A percentile compares a stretch with the other conserved stretches of the same genome.
phyloP scores from a whole-genome alignment of 2,888 invertebrate species.

The Ornithoptera alexandrae region DNA sequence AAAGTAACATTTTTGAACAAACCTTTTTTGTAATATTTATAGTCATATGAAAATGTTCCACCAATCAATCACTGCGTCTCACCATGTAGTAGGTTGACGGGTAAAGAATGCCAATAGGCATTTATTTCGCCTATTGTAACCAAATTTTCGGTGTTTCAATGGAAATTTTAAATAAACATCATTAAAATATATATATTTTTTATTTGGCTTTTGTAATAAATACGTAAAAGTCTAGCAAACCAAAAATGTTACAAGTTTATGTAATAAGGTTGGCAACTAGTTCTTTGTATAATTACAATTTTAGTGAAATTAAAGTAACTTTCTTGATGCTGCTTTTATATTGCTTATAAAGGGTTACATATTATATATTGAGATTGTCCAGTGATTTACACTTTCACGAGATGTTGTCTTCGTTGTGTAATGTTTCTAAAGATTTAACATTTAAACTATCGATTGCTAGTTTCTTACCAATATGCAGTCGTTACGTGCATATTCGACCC shows the following conservation, averaged over 20 bases:
- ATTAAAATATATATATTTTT: too few relatives aligned
- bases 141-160: too few relatives aligned
- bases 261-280: background rate
- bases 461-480: conserved; percentile 42
- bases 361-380: conserved; percentile 28
- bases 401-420: conserved; percentile 39
- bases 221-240: background rate
- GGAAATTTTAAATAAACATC: too few relatives aligned
- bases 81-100: too few relatives aligned
- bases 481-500: conserved; percentile 43
- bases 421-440: conserved; percentile 42
- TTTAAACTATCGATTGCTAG: conserved; percentile 43
- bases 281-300: background rate
- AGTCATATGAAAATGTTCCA: too few relatives aligned
- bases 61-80: too few relatives aligned
- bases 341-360: background rate
- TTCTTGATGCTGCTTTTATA: background rate
- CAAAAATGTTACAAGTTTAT: too few relatives aligned
- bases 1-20: too few relatives aligned
- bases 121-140: too few relatives aligned
- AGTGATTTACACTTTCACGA: conserved; percentile 40
- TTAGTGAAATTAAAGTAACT: background rate
- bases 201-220: background rate
- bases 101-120: too few relatives aligned
- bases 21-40: too few relatives aligned